These are phyloP conservation scores for Leptinotarsa rubiginosa DNA, from an alignment of 2,888 invertebrate species.

Conservation along the genomic window DNA sequence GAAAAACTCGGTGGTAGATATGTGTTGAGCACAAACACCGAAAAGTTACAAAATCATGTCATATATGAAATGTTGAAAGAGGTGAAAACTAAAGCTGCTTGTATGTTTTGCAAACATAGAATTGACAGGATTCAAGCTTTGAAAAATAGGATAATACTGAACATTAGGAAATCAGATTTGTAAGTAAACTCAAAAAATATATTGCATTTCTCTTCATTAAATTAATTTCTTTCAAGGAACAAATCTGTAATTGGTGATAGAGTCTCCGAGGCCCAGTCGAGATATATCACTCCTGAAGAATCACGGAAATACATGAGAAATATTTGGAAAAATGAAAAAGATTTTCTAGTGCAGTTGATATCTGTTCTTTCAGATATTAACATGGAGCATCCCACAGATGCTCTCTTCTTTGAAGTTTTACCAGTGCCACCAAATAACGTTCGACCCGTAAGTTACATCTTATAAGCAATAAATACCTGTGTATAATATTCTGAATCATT, in stretches of 20 bases:
- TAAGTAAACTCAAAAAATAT: slow-evolving; percentile 34
- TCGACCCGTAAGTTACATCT: slow-evolving; percentile 74
- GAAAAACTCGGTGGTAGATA: slow-evolving; percentile 48
- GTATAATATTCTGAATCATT: too few relatives aligned
- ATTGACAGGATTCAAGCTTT: slow-evolving; percentile 71
- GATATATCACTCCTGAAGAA: slow-evolving; percentile 61
- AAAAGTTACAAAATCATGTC: slow-evolving; percentile 57
- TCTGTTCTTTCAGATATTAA: slow-evolving; percentile 73
- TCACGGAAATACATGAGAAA: slow-evolving; percentile 65
- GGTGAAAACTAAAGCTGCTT: slow-evolving; percentile 66
- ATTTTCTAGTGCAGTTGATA: slow-evolving; percentile 77
- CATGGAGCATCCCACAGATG: slow-evolving; percentile 76
- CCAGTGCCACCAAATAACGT: slow-evolving; percentile 89
- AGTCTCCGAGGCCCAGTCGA: slow-evolving; percentile 52
- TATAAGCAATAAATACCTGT: too few relatives aligned
- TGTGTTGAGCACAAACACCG: slow-evolving; percentile 57
- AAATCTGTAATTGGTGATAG: slow-evolving; percentile 22
- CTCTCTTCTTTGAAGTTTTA: slow-evolving; percentile 87
- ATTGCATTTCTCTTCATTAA: slow-evolving; percentile 11
- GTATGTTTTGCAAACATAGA: slow-evolving; percentile 69
- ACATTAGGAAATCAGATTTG: slow-evolving; percentile 42
- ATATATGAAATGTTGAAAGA: slow-evolving; percentile 52
- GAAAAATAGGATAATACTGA: slow-evolving; percentile 72
- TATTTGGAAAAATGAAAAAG: slow-evolving; percentile 79
- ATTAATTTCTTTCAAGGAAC: slow-evolving; percentile 26